Evolutionary conservation across 2,113 vertebrate genomes (phyloP).

Genomic region (cattle (Bos taurus)): ARS-UCD2.0 NC_037333.1:15785501-15786000

Average conservation of each 20-base stretch:
- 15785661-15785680: not conserved
- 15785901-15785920: not conserved
- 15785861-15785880: not conserved
- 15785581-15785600: not conserved
- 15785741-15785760: not conserved
- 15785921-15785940: not conserved
- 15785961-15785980: not conserved
- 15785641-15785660: not conserved
- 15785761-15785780: not conserved
- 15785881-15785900: not conserved
- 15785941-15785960: not conserved
- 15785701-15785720: not conserved
- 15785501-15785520: not conserved
- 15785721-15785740: not conserved
- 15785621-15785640: not conserved
- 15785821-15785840: not conserved
- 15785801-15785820: not conserved
- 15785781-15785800: not conserved
- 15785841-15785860: not conserved
- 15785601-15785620: not conserved
- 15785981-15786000: not conserved
- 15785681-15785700: not conserved
- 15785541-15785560: not conserved
- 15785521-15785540: not conserved
- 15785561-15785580: not conserved